Conservation (phyloP, 2,888 invertebrate genomes). For the Dynastes maya region DNA sequence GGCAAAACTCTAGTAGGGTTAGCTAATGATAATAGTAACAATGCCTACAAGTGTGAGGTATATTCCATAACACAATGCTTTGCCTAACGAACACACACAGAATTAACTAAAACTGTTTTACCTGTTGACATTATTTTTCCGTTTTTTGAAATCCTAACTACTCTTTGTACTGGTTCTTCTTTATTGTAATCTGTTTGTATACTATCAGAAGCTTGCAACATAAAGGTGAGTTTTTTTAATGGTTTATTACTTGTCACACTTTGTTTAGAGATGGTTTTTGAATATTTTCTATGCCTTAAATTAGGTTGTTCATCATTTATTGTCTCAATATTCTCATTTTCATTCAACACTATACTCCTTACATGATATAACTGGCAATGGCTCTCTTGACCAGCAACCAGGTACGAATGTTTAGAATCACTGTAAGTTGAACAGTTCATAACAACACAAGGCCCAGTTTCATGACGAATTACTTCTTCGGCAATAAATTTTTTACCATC, state of each 20-base stretch:
- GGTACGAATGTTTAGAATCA: constrained; percentile 81
- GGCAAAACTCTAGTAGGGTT: too few species aligned
- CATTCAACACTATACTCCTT: constrained; percentile 69
- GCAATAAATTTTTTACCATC: constrained; percentile 88
- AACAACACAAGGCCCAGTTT: constrained; percentile 90
- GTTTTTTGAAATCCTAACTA: constrained; percentile 80
- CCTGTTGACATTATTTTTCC: constrained; percentile 89
- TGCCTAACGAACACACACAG: neutral
- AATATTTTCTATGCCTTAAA: constrained; percentile 64
- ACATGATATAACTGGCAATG: constrained; percentile 90
- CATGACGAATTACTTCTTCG: constrained; percentile 90
- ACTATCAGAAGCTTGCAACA: constrained; percentile 84
- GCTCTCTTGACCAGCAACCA: constrained; percentile 94
- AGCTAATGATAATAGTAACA: too few species aligned
- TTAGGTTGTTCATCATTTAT: constrained; percentile 59
- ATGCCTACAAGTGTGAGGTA: too few species aligned
- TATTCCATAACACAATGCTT: too few species aligned
- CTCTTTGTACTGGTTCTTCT: constrained; percentile 88
- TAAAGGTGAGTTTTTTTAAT: constrained; percentile 78
- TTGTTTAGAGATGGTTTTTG: constrained; percentile 73
- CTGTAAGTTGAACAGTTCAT: constrained; percentile 91
- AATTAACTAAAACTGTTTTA: constrained; percentile 49
- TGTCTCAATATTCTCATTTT: constrained; percentile 72
- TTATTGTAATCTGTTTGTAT: constrained; percentile 88
- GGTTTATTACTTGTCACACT: constrained; percentile 74